phyloP scores from a whole-genome alignment of 2,797 vertebrate species.

The Ambastaia sidthimunki region DNA sequence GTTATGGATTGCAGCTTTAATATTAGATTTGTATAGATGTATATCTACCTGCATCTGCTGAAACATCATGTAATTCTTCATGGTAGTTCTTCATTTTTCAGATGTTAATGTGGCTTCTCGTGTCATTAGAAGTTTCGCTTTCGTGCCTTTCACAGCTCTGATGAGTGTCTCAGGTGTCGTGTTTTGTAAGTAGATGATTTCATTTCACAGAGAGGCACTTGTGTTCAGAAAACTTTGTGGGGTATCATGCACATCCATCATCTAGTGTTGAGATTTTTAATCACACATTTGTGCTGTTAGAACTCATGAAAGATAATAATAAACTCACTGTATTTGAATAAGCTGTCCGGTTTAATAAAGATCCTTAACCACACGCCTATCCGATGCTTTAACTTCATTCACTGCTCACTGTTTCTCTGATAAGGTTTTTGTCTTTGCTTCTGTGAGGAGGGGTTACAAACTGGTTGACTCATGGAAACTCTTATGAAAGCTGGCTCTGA shows the following conservation, averaged over 20 bases:
- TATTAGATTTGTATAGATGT: constrained; percentile 7
- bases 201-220: constrained; percentile 51
- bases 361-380: constrained; percentile 13
- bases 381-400: constrained; percentile 25
- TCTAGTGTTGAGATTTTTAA: constrained; percentile 16
- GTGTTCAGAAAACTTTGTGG: background rate
- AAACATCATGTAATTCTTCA: constrained; percentile 20
- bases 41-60: background rate
- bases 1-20: background rate
- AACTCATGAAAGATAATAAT: constrained; percentile 15
- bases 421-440: constrained; percentile 53
- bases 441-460: constrained; percentile 71
- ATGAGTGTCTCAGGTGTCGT: constrained; percentile 61
- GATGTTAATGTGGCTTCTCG: constrained; percentile 62
- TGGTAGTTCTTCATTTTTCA: constrained; percentile 24
- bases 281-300: constrained; percentile 2
- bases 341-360: constrained; percentile 6
- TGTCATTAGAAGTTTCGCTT: constrained; percentile 55
- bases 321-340: constrained; percentile 5
- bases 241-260: constrained; percentile 10
- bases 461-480: constrained; percentile 87
- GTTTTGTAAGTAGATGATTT: constrained; percentile 55
- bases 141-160: constrained; percentile 55
- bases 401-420: constrained; percentile 38
- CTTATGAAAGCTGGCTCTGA: constrained; percentile 78